These are phyloP conservation scores for Irena cyanogastra DNA, from an alignment of 2,113 vertebrate species.

Conservation along the genomic window DNA sequence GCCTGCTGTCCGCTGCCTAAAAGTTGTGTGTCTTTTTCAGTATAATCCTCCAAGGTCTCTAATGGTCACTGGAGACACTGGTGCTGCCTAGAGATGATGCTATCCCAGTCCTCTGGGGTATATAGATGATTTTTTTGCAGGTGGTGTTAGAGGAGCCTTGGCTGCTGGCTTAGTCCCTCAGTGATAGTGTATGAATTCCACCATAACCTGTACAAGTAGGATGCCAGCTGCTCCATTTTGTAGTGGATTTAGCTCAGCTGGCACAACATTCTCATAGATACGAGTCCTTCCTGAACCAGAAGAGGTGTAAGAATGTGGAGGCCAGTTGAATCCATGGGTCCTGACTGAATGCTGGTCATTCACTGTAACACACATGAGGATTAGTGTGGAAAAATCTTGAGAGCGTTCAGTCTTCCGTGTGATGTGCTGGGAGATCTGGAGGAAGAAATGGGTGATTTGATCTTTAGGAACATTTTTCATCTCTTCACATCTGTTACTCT, in stretches of 20 bases:
- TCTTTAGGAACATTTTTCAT: neutral
- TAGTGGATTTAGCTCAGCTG: neutral
- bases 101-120: neutral
- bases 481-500: slow-evolving; percentile 7
- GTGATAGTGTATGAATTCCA: neutral
- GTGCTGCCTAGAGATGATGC: neutral
- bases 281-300: neutral
- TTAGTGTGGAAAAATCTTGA: neutral
- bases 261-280: neutral
- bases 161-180: neutral
- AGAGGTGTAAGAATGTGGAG: neutral
- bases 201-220: neutral
- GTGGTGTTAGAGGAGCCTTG: neutral
- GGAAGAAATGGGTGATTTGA: neutral
- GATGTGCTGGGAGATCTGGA: neutral
- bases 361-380: accelerated
- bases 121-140: neutral
- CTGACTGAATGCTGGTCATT: neutral
- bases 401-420: accelerated
- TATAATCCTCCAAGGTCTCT: neutral
- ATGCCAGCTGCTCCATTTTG: neutral
- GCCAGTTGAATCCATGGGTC: neutral
- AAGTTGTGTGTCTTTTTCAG: neutral
- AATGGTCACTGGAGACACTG: accelerated
- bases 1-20: neutral